Conservation (phyloP, 2,888 invertebrate genomes). For the Folsomia candida region DNA sequence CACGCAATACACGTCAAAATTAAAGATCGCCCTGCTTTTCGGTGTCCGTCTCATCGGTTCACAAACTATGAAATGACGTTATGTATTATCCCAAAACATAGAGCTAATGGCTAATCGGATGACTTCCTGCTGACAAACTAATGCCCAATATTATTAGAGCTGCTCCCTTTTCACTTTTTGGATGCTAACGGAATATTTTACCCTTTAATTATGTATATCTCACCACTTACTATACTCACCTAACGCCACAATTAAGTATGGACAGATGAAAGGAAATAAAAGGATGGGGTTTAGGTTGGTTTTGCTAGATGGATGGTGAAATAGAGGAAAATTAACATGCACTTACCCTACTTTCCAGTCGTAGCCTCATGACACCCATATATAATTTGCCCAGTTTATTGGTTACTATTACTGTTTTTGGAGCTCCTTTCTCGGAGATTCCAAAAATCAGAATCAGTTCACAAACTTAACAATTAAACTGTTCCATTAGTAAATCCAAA, state of each 20-base stretch:
- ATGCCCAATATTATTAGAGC: too few species aligned
- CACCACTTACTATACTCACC: neutral
- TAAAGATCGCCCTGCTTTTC: neutral
- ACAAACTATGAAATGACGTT: neutral
- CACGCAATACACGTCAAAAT: neutral
- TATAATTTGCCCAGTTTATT: slow-evolving; percentile 32
- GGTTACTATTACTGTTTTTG: slow-evolving; percentile 15
- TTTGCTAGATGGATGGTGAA: neutral
- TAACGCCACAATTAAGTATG: neutral
- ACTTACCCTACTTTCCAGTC: slow-evolving; percentile 51
- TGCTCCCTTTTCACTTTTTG: neutral
- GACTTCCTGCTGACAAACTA: too few species aligned
- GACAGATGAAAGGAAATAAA: neutral
- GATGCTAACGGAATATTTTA: neutral
- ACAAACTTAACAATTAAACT: neutral
- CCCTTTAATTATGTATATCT: neutral
- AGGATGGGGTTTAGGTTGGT: neutral
- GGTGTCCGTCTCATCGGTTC: neutral
- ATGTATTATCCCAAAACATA: neutral
- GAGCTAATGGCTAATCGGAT: too few species aligned
- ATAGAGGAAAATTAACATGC: neutral
- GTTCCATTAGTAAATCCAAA: neutral
- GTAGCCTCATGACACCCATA: slow-evolving; percentile 51
- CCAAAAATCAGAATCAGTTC: slow-evolving; percentile 9
- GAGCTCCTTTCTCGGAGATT: slow-evolving; percentile 12